Base-by-base conservation (phyloP, 2,888 invertebrate species). In the Agrochola circellaris region DNA sequence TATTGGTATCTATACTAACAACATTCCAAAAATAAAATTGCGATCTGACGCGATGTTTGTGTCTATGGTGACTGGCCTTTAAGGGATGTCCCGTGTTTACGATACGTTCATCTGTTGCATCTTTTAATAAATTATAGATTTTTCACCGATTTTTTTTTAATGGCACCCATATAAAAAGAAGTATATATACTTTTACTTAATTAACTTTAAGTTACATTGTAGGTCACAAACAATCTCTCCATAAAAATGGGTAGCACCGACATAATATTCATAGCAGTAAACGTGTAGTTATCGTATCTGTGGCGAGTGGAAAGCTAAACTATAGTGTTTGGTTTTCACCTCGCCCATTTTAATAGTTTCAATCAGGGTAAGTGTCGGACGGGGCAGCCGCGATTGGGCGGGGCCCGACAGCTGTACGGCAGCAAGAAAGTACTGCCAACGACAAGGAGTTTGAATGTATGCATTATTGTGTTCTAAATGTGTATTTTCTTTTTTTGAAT, bases 301-400 rank as follows among this genome's bases (percentile, higher is more conserved):
- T 68, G 61, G 73, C 61, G 38, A 79, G 74, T 81, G 81, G 81
- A 84, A 84, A 87, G 81, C 67, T 88, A 83, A 73, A 86, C 85
- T 83, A 84, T 83, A 85, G 86, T 90, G 88, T 90, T 91, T 89
- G 81, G 84, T 89, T 91, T 91, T 88, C 91, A 88, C 88, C 86
- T 90, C 81, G 80, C 85, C 89, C 75, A 85, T 86, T 84, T 88
- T 91, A 91, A 91, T 91, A 85, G 89, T 91, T 91, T 91, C 90
- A 91, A 91, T 91, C 90, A 87, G 89, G 83, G 88, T 85, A 80
- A 89, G 86, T 88, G 87, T 86, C 68, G 76, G 72, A 74, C 79
- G 62, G 79, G 82, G 88, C 88, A 79, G 86, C 78, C 80, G 80
- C 86, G 79, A 74, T 83, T 75, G 89, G 89, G 88, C 88, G 86